Conservation (phyloP, 2,113 vertebrate species). For the Origma solitaria region DNA sequence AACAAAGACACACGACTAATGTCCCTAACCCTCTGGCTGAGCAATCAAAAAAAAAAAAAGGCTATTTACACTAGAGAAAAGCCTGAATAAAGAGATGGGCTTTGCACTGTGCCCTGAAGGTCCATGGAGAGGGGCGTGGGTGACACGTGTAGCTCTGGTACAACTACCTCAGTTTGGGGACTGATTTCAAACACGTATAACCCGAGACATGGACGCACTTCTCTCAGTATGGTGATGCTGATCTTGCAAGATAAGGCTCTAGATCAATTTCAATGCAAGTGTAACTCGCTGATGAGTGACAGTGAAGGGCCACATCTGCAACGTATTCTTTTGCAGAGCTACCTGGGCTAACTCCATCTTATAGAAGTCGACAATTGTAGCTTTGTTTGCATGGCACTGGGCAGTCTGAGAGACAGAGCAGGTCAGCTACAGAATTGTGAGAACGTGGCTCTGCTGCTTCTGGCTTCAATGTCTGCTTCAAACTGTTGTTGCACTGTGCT, state of each 20-base stretch:
- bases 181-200: neutral
- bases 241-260: neutral
- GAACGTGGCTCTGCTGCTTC: neutral
- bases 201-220: neutral
- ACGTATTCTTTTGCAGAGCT: neutral
- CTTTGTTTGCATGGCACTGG: neutral
- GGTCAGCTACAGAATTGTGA: neutral
- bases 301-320: neutral
- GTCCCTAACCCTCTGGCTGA: neutral
- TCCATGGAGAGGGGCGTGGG: neutral
- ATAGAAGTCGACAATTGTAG: neutral
- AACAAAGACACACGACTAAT: slow-evolving; percentile 4
- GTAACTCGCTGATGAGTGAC: neutral
- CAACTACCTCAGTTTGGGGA: neutral
- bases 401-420: neutral
- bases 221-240: neutral
- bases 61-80: neutral
- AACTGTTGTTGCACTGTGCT: neutral
- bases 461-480: neutral
- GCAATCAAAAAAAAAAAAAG: neutral
- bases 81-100: neutral
- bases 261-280: neutral
- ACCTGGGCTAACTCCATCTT: neutral
- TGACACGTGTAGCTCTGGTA: neutral
- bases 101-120: neutral